Percentiles rank a stretch among this genome's conserved stretches.
These are phyloP conservation scores for Tenualosa thibaudeaui DNA, from an alignment of 2,797 vertebrate genomes.

Conservation along the genomic window DNA sequence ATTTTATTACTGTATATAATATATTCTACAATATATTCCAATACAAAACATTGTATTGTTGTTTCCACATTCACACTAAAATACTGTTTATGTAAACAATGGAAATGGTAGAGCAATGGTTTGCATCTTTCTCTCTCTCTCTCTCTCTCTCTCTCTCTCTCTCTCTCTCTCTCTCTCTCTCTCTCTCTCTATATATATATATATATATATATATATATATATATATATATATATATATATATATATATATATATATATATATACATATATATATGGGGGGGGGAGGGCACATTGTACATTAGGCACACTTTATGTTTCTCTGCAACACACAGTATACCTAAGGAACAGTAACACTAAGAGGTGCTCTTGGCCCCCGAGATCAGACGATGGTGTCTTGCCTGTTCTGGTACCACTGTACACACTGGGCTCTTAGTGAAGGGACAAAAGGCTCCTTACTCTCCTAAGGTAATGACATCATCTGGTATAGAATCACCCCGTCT, in stretches of 20 bases:
- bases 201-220: too few species aligned
- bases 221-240: too few species aligned
- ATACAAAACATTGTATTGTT: too few species aligned
- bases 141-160: too few species aligned
- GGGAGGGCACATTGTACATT: too few species aligned
- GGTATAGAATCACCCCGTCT: background rate
- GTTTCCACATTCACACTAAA: background rate
- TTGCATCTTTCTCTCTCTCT: background rate
- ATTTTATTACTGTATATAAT: too few species aligned
- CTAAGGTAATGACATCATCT: constrained; percentile 26
- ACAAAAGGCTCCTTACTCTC: background rate
- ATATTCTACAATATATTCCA: too few species aligned
- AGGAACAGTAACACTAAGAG: background rate
- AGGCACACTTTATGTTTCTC: constrained; percentile 20
- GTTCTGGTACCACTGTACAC: constrained; percentile 12
- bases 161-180: too few species aligned
- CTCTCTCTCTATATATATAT: too few species aligned
- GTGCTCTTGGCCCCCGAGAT: background rate
- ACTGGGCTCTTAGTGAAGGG: background rate
- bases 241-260: too few species aligned
- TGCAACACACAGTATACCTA: constrained; percentile 34
- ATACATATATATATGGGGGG: too few species aligned
- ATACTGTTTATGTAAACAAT: background rate
- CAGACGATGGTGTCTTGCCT: constrained; percentile 5
- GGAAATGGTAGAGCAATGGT: background rate